Percentiles rank a stretch among this genome's conserved stretches.
These are phyloP conservation scores for Pangasius macronema DNA, from an alignment of 2,797 vertebrate species.

Conservation along the genomic window DNA sequence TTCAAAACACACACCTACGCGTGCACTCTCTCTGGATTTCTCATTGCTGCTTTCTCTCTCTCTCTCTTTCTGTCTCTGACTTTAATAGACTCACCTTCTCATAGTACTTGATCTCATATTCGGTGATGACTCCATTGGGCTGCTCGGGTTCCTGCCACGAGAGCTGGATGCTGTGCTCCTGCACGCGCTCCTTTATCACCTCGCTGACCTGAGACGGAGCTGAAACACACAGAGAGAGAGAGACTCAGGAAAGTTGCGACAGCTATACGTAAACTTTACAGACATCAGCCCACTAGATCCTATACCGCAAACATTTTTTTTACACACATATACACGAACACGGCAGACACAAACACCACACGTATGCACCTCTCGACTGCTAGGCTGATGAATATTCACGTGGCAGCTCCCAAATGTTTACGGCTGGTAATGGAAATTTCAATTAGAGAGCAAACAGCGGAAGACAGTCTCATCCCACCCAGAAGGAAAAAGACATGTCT, in stretches of 20 bases:
- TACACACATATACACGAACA: slow-evolving; percentile 17
- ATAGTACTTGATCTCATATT: slow-evolving; percentile 99
- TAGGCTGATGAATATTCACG: slow-evolving; percentile 84
- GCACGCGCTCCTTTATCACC: slow-evolving; percentile 93
- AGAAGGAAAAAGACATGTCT: slow-evolving; percentile 74
- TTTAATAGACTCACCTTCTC: slow-evolving; percentile 85
- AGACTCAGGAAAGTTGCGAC: slow-evolving; percentile 63
- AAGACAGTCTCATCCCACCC: slow-evolving; percentile 77
- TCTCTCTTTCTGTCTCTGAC: slow-evolving; percentile 61
- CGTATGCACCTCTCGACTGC: slow-evolving; percentile 30
- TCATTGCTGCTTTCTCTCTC: background rate
- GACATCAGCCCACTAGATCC: background rate
- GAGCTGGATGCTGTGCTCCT: slow-evolving; percentile 92
- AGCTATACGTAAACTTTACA: background rate
- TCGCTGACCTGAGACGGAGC: slow-evolving; percentile 98
- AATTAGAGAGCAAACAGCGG: slow-evolving; percentile 84
- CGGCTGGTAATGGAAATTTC: slow-evolving; percentile 82
- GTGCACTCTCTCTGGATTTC: background rate
- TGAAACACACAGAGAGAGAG: slow-evolving; percentile 73
- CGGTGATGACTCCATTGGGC: slow-evolving; percentile 97
- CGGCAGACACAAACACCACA: slow-evolving; percentile 68
- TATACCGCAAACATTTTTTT: background rate
- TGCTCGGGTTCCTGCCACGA: slow-evolving; percentile 98
- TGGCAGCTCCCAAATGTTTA: slow-evolving; percentile 79
- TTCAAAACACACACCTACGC: slow-evolving; percentile 21